Base-by-base conservation (phyloP, 2,888 invertebrate genomes). In the Habroteleia sp. region DNA sequence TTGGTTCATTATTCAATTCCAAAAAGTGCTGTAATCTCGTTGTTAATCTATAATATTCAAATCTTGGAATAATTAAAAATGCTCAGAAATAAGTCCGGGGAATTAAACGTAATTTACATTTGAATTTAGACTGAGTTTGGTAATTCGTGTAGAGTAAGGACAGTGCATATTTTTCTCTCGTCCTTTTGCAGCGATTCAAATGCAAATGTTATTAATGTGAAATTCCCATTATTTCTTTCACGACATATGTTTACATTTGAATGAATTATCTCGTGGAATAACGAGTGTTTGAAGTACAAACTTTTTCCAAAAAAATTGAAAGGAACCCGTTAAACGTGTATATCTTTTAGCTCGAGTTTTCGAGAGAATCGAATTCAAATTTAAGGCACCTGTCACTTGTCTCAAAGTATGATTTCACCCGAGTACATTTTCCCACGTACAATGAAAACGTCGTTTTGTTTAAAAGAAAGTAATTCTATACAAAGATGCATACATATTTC, bases 131-230 rank as follows among this genome's bases (percentile, higher is more conserved):
- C n/a, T 5, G 13, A 13, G 25, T 5, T 7, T 5, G 7, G 25
- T 5, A 5, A 25, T 25, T 25, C 25, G 25, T 25, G 3, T 7
- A 25, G 7, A 7, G 14, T 6, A n/a, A 35, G n/a, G 7, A 6
- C 1, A 39, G 1, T 39, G 35, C 37, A 10, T 7, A 17, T 39
- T n/a, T 39, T 11, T 17, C 17, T 17, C 8, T 35, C 7, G 11
- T 1, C 31, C 31, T 3, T 25, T 6, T 10, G 10, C 14, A 5
- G 10, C 16, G 11, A 39, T 39, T 39, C 37, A 17, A 10, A 39
- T 39, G 37, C 37, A 39, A 39, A 39, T 39, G 16, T 17, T 17
- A 39, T 17, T 39, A 17, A 17, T 39, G 35, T 35, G 1, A 11
- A 35, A 35, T 17, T 13, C 16, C 17, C 8, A 17, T 39, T 17